Conservation (phyloP, 2,113 vertebrate species). For the Gambusia affinis region DNA sequence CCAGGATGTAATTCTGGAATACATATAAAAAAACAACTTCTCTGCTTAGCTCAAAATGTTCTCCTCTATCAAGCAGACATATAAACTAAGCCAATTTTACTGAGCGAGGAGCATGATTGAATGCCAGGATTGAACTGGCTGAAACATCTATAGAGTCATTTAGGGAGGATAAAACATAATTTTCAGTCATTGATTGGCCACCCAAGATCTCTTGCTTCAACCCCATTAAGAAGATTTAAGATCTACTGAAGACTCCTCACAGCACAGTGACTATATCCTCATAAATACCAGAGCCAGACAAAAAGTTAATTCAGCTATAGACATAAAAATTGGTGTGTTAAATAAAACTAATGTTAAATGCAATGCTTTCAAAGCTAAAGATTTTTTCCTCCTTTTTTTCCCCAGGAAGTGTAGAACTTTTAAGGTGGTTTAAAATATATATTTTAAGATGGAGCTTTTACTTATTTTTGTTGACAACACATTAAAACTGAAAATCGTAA, state of each 20-base stretch:
- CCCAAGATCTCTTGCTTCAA: background rate
- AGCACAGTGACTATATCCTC: background rate
- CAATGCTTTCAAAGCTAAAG: background rate
- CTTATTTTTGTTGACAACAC: background rate
- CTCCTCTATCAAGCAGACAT: background rate
- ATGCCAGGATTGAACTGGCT: background rate
- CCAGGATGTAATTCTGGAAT: too few relatives aligned
- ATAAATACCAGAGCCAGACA: background rate
- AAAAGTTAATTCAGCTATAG: background rate
- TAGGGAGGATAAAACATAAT: background rate
- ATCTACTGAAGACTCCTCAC: background rate
- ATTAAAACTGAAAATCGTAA: constrained; percentile 6
- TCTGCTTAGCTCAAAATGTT: background rate
- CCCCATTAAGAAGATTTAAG: background rate
- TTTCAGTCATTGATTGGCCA: constrained; percentile 3
- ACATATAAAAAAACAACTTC: background rate
- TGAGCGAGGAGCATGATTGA: background rate
- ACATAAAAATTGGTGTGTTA: background rate
- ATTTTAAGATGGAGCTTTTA: background rate
- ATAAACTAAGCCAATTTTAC: background rate
- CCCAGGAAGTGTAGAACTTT: background rate
- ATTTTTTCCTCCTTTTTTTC: background rate
- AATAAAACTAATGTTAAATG: background rate
- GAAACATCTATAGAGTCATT: background rate
- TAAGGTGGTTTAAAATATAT: background rate